Conservation (phyloP, 2,113 vertebrate genomes). For the Gnathonemus echidnorhynchus region DNA sequence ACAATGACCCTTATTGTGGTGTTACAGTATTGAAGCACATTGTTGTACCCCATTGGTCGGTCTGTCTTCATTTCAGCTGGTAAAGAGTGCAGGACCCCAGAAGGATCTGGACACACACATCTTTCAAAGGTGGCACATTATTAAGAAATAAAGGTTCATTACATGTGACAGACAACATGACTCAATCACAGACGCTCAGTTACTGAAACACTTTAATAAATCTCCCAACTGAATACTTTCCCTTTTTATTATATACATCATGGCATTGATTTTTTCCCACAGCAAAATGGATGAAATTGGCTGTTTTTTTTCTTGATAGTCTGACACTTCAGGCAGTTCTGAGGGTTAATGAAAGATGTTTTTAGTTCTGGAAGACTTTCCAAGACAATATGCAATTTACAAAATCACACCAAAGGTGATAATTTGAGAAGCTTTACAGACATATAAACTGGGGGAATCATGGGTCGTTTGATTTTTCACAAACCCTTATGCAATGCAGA, state of each 20-base stretch:
- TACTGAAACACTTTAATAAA: constrained; percentile 13
- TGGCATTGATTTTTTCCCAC: constrained; percentile 17
- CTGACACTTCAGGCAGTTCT: background rate
- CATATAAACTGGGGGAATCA: background rate
- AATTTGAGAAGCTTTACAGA: background rate
- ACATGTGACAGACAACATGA: constrained; percentile 5
- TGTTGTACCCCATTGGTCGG: background rate
- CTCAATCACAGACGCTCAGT: background rate
- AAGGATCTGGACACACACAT: constrained; percentile 3
- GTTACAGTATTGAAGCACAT: background rate
- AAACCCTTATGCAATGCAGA: background rate
- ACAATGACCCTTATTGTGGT: background rate
- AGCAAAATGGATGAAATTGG: constrained; percentile 1
- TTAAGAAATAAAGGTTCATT: constrained; percentile 18
- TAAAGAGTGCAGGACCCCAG: background rate
- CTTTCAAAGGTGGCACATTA: constrained; percentile 20
- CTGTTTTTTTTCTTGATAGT: background rate
- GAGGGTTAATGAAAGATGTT: background rate
- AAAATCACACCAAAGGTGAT: constrained; percentile 4
- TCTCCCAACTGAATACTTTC: background rate
- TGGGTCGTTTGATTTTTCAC: background rate
- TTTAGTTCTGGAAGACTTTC: background rate
- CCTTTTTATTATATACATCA: background rate
- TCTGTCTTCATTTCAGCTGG: constrained; percentile 3
- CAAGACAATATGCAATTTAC: constrained; percentile 7